These are phyloP conservation scores for Scaptomyza tumidula DNA, from an alignment of 2,888 invertebrate species.

Conservation along the genomic window DNA sequence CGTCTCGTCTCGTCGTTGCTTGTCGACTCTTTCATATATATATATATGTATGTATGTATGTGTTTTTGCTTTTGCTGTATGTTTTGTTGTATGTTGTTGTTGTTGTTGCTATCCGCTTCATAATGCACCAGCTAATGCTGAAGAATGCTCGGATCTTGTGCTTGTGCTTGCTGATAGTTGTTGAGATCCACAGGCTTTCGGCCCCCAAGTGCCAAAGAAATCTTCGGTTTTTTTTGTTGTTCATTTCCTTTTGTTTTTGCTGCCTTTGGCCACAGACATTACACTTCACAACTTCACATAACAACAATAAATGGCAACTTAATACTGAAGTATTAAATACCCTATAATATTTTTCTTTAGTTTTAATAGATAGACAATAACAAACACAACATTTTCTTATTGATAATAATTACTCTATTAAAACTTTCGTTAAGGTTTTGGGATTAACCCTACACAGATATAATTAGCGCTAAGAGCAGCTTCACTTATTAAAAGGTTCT, in stretches of 20 bases:
- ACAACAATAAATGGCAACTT: not conserved
- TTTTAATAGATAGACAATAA: too few species aligned
- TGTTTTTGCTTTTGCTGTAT: slow-evolving; percentile 10
- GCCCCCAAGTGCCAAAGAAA: slow-evolving; percentile 42
- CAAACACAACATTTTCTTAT: not conserved
- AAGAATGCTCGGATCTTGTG: slow-evolving; percentile 32
- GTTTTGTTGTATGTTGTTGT: slow-evolving; percentile 24
- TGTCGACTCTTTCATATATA: slow-evolving; percentile 33
- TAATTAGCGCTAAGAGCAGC: too few species aligned
- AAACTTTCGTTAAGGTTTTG: too few species aligned
- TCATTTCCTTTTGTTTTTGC: not conserved
- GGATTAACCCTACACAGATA: too few species aligned
- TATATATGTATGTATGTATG: not conserved
- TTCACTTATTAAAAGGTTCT: too few species aligned
- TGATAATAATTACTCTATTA: not conserved
- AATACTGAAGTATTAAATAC: not conserved
- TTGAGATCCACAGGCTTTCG: slow-evolving; percentile 35
- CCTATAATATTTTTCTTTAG: slow-evolving; percentile 12
- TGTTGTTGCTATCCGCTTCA: slow-evolving; percentile 36
- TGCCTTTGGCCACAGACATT: slow-evolving; percentile 36
- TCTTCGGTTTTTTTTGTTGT: slow-evolving; percentile 1
- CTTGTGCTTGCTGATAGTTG: slow-evolving; percentile 23
- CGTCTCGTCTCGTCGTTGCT: slow-evolving; percentile 49
- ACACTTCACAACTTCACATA: not conserved
- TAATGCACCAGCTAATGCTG: slow-evolving; percentile 59